Conservation (phyloP, 2,797 vertebrate species). For the Ctenosaura bakeri region DNA sequence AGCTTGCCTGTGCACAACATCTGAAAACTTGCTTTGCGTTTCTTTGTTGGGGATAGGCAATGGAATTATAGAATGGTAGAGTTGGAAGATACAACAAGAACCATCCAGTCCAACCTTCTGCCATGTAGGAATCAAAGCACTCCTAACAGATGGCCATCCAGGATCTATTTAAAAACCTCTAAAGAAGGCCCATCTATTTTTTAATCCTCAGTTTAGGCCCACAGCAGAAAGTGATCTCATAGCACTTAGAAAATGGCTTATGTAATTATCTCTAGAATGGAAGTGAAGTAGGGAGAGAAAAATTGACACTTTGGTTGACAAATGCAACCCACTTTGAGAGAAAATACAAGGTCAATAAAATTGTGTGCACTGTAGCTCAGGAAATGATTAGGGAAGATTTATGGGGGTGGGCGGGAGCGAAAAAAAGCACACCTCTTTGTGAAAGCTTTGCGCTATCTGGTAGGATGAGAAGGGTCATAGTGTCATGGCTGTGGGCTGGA, state of each 20-base stretch:
- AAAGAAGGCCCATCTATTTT: no score
- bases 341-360: no score
- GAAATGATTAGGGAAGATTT: no score
- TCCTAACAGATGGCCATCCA: no score
- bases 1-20: background rate
- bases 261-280: slow-evolving; percentile 2
- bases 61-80: no score
- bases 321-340: background rate
- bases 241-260: background rate
- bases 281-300: background rate
- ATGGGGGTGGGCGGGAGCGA: background rate
- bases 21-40: background rate
- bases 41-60: background rate
- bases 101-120: no score
- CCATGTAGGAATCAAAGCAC: no score
- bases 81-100: no score
- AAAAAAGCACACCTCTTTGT: background rate
- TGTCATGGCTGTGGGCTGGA: background rate
- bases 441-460: background rate
- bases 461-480: background rate
- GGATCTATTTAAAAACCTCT: background rate
- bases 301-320: background rate
- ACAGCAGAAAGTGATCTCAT: background rate
- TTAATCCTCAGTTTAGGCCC: no score
- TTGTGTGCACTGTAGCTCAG: no score